Evolutionary conservation across 2,888 invertebrate species (phyloP), one percentile per base, ranked within the genome.

Genomic region (Drosophila paramelanica): DNA sequence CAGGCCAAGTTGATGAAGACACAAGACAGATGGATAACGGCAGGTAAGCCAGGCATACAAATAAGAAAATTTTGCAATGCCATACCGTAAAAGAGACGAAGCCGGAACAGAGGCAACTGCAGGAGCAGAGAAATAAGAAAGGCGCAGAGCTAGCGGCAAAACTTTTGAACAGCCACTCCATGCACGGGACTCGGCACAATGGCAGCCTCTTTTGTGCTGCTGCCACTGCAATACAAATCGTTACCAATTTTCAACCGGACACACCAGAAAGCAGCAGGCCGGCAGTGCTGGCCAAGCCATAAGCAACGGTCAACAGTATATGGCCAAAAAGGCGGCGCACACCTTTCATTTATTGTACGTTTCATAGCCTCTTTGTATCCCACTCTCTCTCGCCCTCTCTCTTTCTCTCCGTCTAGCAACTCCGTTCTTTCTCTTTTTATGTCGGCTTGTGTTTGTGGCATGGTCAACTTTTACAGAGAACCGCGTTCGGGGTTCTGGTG

Each of bases 1-100:
- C 86, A 65, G 86, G 77, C 86, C 83, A 79, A 88, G 70, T 88
- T 84, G 83, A 84, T 84, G 88, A 88, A 84, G 83, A 88, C 73
- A 79, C 83, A 84, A 84, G 88, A 86, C 88, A 84, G 83, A 88
- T 84, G 88, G 87, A 82, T 81, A 88, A 82, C 77, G 86, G 77
- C 83, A 83, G 83, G 79, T 80, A 83, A 79, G 86, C 81, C 72
- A 59, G 69, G 88, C 88, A 84, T 88, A 84, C 83, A 84, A 84
- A 84, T 88, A 88, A 86, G 86, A 83, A 82, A 82, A 64, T 84
- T 88, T 73, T 49, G 41, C 75, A 61, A 66, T 66, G 38, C 56
- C 47, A 57, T 17, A 55, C 43, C 47, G 41, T 46, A 62, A 43
- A 42, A 45, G 17, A 49, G 46, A 52, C 46, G 58, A n/a, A 49